Conservation (phyloP, 2,888 invertebrate genomes). For the Ichneumoninae sp. region DNA sequence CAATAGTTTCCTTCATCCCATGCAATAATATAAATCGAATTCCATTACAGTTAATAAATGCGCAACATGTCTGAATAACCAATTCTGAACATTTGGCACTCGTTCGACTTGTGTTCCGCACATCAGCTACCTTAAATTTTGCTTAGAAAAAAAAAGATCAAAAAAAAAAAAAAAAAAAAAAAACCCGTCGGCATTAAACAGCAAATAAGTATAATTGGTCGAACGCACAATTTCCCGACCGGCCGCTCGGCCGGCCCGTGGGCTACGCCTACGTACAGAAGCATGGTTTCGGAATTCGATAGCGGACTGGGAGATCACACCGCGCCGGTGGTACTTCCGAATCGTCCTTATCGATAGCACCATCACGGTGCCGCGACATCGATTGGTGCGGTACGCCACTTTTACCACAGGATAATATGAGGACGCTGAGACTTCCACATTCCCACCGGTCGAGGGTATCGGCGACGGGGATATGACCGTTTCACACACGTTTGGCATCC, state of each 20-base stretch:
- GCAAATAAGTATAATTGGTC: slow-evolving; percentile 34
- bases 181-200: not conserved
- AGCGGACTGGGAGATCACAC: not conserved
- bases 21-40: no score
- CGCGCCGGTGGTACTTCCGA: slow-evolving; percentile 27
- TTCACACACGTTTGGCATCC: not conserved
- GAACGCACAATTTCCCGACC: slow-evolving; percentile 17
- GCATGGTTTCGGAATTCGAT: slow-evolving; percentile 30
- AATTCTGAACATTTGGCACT: no score
- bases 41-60: no score
- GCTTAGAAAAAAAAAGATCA: no score
- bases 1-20: no score
- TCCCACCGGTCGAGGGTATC: slow-evolving; percentile 10
- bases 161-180: not conserved
- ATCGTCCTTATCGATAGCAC: slow-evolving; percentile 55
- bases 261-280: not conserved
- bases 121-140: not conserved
- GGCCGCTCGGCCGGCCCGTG: not conserved
- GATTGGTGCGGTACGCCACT: slow-evolving; percentile 56
- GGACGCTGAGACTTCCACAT: not conserved
- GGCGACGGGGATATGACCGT: slow-evolving; percentile 14
- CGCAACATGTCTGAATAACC: no score
- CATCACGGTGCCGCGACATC: slow-evolving; percentile 38
- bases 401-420: slow-evolving; percentile 50
- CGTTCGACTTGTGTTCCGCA: no score